phyloP scores from a whole-genome alignment of 2,888 invertebrate species.

The Tipula vernalis region DNA sequence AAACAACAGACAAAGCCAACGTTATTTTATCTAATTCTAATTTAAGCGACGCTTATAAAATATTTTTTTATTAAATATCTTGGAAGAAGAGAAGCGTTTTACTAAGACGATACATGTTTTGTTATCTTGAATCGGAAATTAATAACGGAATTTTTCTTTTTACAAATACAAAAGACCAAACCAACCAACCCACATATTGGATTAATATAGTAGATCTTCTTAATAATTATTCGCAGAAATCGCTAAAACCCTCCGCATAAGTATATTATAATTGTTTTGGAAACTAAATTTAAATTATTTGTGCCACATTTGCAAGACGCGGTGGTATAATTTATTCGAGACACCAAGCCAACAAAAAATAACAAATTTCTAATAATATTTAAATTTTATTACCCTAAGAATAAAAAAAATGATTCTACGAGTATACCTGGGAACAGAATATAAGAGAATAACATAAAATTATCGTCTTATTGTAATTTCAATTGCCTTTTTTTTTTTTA shows the following conservation, averaged over 20 bases:
- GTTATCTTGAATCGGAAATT: background rate
- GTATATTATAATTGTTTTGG: background rate
- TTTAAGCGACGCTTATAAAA: background rate
- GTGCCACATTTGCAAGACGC: background rate
- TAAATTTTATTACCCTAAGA: background rate
- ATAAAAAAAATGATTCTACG: background rate
- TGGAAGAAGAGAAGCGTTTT: background rate
- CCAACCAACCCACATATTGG: background rate
- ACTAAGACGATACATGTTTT: background rate
- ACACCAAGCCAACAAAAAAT: background rate
- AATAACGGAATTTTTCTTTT: background rate
- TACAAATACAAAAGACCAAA: background rate
- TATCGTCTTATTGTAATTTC: conserved; percentile 4
- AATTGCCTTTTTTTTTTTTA: background rate
- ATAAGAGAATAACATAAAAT: background rate
- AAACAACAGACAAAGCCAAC: background rate
- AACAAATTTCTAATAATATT: background rate
- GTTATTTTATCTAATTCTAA: background rate
- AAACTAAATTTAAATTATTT: background rate
- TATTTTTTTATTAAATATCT: background rate
- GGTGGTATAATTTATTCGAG: background rate
- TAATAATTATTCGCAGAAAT: background rate
- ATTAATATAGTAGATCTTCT: background rate
- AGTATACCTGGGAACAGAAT: background rate
- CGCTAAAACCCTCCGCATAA: background rate